Base-by-base conservation (phyloP, 2,888 invertebrate genomes). In the Pharmacophagus antenor region DNA sequence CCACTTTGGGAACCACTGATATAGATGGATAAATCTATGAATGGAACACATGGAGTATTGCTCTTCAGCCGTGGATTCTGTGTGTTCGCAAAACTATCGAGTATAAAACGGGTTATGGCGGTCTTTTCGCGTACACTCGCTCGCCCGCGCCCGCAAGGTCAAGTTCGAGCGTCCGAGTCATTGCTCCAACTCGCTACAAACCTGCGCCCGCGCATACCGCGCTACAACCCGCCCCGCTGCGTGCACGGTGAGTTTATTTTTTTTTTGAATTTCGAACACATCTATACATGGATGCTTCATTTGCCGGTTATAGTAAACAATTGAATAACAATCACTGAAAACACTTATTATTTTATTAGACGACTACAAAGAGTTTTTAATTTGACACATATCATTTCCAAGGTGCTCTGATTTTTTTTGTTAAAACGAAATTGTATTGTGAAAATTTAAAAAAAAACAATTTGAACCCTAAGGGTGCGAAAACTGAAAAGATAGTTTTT, bases 131-230 rank as follows among this genome's bases (percentile, higher is more conserved):
- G 82, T 84, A 79, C 84, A 88, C 86, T 88, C 83, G 85, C 83
- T 79, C 79, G 77, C 82, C 84, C 76, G 77, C 75, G 71, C 74
- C 71, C 70, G 74, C 88, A 88, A 88, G 88, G 88, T 88, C 88
- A 88, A 85, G 88, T 80, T 83, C 85, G 83, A 82, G 76, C 79
- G 76, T 72, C 79, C 77, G 73, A 89, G 89, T 89, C 88, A 89
- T 88, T 89, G 89, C 88, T 86, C 88, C 73, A 76, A 79, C 56
- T 56, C 63, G 57, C 48, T 61, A 64, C 62, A 54, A 62, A 51
- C 51, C 20, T 49, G 47, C 52, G 56, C 61, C 42, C n/a, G 52
- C 52, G 61, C 31, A 42, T 1, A 42, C 42, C 27, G 37, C 48
- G 49, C 44, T 15, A 18, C 23, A 23, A 25, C n/a, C 56, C 20